A percentile compares a stretch with the other conserved stretches of the same genome.
Evolutionary conservation across 2,113 vertebrate genomes (phyloP).

Genomic region (Eretmodus cyanostictus): DNA sequence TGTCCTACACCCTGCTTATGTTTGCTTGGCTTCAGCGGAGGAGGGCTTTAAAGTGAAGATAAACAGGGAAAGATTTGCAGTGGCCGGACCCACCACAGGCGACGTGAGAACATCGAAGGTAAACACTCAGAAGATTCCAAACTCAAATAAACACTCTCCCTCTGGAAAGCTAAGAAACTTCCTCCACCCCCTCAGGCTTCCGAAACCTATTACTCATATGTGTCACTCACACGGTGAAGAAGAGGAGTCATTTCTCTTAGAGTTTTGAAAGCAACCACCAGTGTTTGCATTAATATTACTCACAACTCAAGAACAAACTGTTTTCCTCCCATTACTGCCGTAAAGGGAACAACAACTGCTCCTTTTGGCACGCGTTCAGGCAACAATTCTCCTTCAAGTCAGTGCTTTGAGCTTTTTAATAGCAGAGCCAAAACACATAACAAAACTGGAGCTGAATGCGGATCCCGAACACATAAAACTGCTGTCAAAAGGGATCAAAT

Average conservation of each 20-base stretch:
- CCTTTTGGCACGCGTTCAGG: neutral
- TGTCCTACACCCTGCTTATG: neutral
- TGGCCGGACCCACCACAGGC: neutral
- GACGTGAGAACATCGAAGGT: neutral
- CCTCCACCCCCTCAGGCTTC: neutral
- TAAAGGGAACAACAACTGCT: neutral
- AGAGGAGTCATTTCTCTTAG: neutral
- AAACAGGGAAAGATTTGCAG: neutral
- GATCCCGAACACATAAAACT: neutral
- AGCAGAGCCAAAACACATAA: neutral
- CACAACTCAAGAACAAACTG: slow-evolving; percentile 2
- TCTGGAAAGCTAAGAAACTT: neutral
- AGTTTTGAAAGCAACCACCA: neutral
- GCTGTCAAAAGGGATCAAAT: neutral
- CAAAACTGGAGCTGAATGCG: neutral
- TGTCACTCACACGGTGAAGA: neutral
- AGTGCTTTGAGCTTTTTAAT: neutral
- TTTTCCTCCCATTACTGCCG: neutral
- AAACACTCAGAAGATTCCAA: neutral
- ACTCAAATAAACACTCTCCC: neutral
- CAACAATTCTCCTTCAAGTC: neutral
- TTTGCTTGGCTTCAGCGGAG: neutral
- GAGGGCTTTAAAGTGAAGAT: neutral
- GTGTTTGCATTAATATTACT: slow-evolving; percentile 3
- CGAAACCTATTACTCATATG: neutral